Evolutionary conservation across 2,113 vertebrate species (phyloP).

Genomic region (Furnarius figulus): DNA sequence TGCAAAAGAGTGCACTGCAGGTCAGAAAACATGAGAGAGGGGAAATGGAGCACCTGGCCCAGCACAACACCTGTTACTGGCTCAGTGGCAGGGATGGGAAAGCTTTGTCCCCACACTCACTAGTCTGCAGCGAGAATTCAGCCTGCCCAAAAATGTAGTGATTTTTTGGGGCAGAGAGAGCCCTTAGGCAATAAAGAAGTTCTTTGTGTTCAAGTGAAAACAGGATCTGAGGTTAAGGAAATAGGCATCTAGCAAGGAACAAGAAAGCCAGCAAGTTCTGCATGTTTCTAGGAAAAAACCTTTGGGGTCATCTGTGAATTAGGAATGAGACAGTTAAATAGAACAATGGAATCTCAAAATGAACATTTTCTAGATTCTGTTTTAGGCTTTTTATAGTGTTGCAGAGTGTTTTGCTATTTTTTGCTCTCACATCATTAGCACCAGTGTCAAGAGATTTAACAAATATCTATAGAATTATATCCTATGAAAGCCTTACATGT

Average conservation of each 20-base stretch:
- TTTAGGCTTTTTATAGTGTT: not conserved
- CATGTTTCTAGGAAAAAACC: not conserved
- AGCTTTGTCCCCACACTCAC: not conserved
- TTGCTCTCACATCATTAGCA: not conserved
- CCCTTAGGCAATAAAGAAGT: not conserved
- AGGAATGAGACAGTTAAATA: not conserved
- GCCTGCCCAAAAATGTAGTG: not conserved
- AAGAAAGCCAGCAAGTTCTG: rapidly evolving
- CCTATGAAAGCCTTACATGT: not conserved
- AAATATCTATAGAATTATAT: not conserved
- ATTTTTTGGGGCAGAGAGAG: not conserved
- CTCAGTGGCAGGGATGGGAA: not conserved
- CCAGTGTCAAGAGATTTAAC: not conserved
- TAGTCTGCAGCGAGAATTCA: not conserved
- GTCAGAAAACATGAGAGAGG: not conserved
- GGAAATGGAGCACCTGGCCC: not conserved
- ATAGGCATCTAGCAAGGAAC: not conserved
- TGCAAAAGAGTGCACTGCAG: not conserved
- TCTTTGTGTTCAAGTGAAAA: not conserved
- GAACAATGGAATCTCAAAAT: not conserved
- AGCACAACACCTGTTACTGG: not conserved
- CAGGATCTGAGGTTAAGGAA: not conserved
- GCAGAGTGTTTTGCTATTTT: not conserved
- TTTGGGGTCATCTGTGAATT: not conserved
- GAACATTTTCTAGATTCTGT: rapidly evolving